Evolutionary conservation across 1,140 invertebrate species (phyloP).

Genomic region (Platyscapa corneri): DNA sequence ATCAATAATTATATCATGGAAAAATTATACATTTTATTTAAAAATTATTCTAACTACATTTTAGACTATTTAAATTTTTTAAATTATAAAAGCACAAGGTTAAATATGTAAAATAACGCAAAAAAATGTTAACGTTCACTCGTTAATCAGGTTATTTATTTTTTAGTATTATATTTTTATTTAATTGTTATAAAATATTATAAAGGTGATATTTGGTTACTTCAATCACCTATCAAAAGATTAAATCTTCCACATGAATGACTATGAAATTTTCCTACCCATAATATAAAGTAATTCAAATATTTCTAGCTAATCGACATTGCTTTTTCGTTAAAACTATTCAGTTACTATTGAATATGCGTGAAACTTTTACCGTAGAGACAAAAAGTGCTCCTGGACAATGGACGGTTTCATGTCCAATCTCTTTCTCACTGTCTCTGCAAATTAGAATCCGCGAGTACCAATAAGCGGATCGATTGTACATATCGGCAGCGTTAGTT

Average conservation of each 20-base stretch:
- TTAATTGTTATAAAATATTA: neutral
- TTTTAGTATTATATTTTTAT: no score
- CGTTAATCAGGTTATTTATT: no score
- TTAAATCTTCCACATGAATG: neutral
- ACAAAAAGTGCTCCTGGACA: neutral
- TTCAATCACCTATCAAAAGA: neutral
- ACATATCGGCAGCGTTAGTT: conserved; percentile 26
- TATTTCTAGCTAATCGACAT: neutral
- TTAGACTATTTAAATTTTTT: no score
- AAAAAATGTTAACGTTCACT: no score
- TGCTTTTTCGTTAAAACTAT: neutral
- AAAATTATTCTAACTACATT: no score
- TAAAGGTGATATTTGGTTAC: no score
- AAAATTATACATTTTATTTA: no score
- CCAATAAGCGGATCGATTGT: conserved; percentile 29
- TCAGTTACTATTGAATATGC: neutral
- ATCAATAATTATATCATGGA: no score
- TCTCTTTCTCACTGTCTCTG: neutral
- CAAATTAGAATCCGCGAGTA: neutral
- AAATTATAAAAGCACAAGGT: no score
- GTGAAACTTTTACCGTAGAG: neutral
- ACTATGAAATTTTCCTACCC: neutral
- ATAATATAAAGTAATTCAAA: neutral
- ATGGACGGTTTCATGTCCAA: neutral
- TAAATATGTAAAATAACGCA: no score